Evolutionary conservation across 2,113 vertebrate species (phyloP).

Genomic region (Bubo bubo): DNA sequence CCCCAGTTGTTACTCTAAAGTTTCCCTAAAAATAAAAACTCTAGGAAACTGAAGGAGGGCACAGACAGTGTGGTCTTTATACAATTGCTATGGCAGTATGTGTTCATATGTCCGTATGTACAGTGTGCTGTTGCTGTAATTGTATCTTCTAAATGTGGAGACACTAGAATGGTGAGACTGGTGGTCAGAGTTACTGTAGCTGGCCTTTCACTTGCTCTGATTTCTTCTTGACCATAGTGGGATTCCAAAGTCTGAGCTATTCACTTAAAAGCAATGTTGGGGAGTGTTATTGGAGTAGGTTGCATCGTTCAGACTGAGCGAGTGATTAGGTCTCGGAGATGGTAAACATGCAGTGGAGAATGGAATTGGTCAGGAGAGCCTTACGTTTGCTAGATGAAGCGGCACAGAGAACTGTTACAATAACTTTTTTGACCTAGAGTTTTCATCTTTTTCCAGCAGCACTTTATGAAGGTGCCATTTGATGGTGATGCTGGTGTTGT

Average conservation of each 20-base stretch:
- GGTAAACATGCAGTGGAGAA: neutral
- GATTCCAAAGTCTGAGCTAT: neutral
- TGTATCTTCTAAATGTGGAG: neutral
- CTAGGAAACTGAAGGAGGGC: neutral
- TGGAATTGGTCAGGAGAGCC: neutral
- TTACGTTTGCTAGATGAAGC: neutral
- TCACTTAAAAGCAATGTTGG: neutral
- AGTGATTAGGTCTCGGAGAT: neutral
- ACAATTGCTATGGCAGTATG: neutral
- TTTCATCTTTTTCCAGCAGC: neutral
- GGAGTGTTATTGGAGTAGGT: neutral
- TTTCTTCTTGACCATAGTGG: neutral
- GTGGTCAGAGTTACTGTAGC: neutral
- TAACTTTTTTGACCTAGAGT: neutral
- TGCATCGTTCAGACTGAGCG: neutral
- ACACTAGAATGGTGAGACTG: neutral
- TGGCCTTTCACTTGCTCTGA: neutral
- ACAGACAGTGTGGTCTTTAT: neutral
- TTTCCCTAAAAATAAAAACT: neutral
- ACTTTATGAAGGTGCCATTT: neutral
- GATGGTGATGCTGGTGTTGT: neutral
- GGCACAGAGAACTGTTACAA: neutral
- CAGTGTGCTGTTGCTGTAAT: neutral
- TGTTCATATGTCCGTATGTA: fast-evolving
- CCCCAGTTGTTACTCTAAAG: neutral